phyloP scores from a whole-genome alignment of 2,888 invertebrate genomes.

The Tipula vernalis region DNA sequence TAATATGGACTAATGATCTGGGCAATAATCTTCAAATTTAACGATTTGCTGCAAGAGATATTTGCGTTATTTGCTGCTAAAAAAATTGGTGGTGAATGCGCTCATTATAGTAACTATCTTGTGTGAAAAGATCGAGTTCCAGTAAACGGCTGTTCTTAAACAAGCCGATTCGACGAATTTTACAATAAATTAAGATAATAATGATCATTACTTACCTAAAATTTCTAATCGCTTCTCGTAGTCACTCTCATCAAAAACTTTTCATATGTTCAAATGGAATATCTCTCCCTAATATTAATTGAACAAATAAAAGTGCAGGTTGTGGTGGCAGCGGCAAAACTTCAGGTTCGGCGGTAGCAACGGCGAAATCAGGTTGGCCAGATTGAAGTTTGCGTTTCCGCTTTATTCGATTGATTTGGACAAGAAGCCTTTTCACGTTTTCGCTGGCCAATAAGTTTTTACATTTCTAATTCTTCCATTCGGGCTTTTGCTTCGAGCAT shows the following conservation, averaged over 20 bases:
- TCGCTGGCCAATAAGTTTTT: conserved; percentile 52
- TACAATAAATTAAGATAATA: no score
- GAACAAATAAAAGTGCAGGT: conserved; percentile 49
- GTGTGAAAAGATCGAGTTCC: no score
- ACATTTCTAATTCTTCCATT: conserved; percentile 35
- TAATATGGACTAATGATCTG: no score
- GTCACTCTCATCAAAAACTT: conserved; percentile 74
- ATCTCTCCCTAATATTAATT: conserved; percentile 66
- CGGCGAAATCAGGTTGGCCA: conserved; percentile 16
- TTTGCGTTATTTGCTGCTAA: no score
- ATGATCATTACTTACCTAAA: conserved; percentile 34
- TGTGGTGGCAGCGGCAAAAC: conserved; percentile 4
- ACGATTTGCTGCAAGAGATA: no score
- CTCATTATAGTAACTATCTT: no score
- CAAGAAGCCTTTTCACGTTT: conserved; percentile 76
- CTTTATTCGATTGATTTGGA: conserved; percentile 84
- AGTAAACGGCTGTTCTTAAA: no score
- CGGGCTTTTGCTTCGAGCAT: conserved; percentile 34
- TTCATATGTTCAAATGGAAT: conserved; percentile 63
- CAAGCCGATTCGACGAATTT: no score
- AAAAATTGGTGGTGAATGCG: no score
- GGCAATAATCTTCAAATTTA: no score
- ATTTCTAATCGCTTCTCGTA: conserved; percentile 76
- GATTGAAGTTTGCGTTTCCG: conserved; percentile 57
- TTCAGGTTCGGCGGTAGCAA: conserved; percentile 11